Evolutionary conservation across 2,797 vertebrate genomes (phyloP), one percentile per base, ranked within the genome.

Genomic region (Gallinago nigripennis): DNA sequence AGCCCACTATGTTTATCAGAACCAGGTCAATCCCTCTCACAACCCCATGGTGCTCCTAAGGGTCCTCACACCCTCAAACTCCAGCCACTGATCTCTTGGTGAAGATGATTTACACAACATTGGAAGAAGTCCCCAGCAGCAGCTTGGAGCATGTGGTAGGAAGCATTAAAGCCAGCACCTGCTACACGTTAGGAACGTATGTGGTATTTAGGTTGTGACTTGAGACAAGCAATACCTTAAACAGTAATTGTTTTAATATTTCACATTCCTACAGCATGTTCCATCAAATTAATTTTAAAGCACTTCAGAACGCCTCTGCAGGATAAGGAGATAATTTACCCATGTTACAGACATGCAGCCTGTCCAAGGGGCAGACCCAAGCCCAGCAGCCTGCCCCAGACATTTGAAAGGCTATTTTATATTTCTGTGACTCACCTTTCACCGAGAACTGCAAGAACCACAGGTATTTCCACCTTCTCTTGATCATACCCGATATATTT

Each of bases 131-230:
- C 70, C 39, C 8, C 41, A 73, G 78, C 53, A 76, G 82, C 45
- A 73, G 79, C 57, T 60, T 0, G 0, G 71, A 60, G 28, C 2
- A 1, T 0, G 0, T 17, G 35, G 31, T 2, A 20, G 63, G 66
- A 57, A 71, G 73, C 66, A 79, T 57, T 0, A 12, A 28, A 65
- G n/a, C 64, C 16, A 45, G 37, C 39, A 64, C 37, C 71, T 80
- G 56, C 63, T 43, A 27, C 3, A 4, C 14, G 24, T 66, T 20
- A 14, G 78, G n/a, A 84, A 33, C 0, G 0, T 11, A 3, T 7
- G 27, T 39, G 70, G 12, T 63, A 73, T 73, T 93, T 73, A 56
- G 39, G 75, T 51, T 85, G 71, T 8, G 57, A 82, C 64, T 46
- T 31, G 33, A 88, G 66, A 20, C 56, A 50, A 80, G 71, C 27